Conservation (phyloP, 1,140 invertebrate genomes). For the Nasonia giraulti region DNA sequence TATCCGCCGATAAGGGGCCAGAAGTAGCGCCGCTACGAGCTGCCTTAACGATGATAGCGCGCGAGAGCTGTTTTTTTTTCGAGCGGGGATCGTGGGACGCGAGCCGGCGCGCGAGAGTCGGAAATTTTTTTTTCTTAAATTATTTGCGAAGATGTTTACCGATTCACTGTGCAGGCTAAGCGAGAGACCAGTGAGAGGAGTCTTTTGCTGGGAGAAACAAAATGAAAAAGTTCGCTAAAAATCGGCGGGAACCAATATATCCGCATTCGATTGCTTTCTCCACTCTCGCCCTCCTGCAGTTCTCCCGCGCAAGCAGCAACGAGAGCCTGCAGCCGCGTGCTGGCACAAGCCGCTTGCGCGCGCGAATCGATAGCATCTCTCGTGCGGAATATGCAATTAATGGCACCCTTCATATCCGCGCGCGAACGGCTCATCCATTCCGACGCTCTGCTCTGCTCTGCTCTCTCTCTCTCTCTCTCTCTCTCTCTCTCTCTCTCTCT, state of each 20-base stretch:
- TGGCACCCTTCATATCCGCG: slow-evolving; percentile 40
- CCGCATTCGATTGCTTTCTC: neutral
- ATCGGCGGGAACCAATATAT: neutral
- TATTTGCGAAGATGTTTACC: neutral
- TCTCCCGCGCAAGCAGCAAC: neutral
- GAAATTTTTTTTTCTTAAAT: neutral
- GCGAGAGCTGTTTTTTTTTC: neutral
- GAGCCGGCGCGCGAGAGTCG: neutral
- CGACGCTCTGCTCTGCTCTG: neutral
- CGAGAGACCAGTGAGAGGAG: too few relatives aligned
- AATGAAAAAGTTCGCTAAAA: too few relatives aligned
- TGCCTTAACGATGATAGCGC: slow-evolving; percentile 43
- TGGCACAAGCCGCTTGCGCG: neutral
- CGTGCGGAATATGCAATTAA: slow-evolving; percentile 48
- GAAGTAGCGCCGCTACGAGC: neutral
- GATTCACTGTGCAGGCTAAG: neutral
- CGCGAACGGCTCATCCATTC: slow-evolving; percentile 39
- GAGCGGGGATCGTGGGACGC: neutral
- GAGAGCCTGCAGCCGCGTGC: neutral
- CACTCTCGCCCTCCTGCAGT: neutral
- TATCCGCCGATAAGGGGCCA: slow-evolving; percentile 36
- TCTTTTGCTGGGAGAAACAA: too few relatives aligned
- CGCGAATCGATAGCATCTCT: slow-evolving; percentile 39
- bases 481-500: neutral
- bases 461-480: neutral